phyloP scores from a whole-genome alignment of 2,888 invertebrate genomes.

The Chalcosyrphus nemorum region DNA sequence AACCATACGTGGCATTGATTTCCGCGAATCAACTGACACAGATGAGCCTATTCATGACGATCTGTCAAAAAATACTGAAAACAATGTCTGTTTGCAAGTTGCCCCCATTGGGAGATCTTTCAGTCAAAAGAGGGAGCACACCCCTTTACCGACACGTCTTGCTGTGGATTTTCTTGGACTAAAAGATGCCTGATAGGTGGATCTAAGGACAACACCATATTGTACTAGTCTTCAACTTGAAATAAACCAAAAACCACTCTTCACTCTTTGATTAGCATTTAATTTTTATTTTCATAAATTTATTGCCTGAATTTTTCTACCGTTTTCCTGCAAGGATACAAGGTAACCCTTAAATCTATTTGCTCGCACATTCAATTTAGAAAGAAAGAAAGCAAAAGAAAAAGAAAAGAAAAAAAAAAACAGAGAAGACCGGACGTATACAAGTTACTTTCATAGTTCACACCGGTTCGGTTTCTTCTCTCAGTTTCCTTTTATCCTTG shows the following conservation, averaged over 20 bases:
- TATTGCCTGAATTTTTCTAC: not conserved
- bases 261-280: not conserved
- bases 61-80: too few species aligned
- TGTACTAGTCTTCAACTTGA: not conserved
- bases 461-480: slow-evolving; percentile 11
- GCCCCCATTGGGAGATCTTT: too few species aligned
- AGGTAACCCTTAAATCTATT: slow-evolving; percentile 32
- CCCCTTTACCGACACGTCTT: too few species aligned
- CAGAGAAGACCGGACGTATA: not conserved
- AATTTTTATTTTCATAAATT: slow-evolving; percentile 2
- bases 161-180: too few species aligned
- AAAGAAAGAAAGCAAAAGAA: not conserved
- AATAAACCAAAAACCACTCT: not conserved
- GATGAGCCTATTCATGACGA: too few species aligned
- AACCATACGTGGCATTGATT: too few species aligned
- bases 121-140: too few species aligned
- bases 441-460: slow-evolving; percentile 11
- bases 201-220: not conserved
- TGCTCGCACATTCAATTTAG: slow-evolving; percentile 2
- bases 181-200: too few species aligned
- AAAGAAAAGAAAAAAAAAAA: not conserved
- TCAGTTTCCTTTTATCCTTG: slow-evolving; percentile 16
- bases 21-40: too few species aligned
- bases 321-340: not conserved
- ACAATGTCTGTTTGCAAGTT: too few species aligned